Base-by-base conservation (phyloP, 2,888 invertebrate species). In the Argyra leucocephala region DNA sequence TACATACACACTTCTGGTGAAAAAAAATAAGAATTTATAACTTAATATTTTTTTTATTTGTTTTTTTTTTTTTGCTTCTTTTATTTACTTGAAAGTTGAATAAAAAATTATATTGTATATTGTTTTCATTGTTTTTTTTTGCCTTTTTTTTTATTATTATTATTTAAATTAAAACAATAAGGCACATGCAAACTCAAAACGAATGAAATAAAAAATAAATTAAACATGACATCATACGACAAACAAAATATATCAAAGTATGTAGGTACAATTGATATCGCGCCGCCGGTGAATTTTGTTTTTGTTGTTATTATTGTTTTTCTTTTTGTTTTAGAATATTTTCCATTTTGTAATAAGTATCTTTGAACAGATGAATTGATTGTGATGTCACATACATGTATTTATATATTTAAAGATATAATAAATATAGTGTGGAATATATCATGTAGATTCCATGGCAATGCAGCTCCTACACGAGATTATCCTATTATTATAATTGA, bases 161-260 rank as follows among this genome's bases (percentile, higher is more conserved):
- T 48, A 48, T 48, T 48, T 6, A 48, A 48, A 48, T 48, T 48
- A 48, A 48, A 48, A 48, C 48, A 48, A 48, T 48, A 48, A 48
- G 48, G 4, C 48, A 48, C 48, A 48, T 48, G 48, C 48, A 48
- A 48, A 12, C 31, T 4, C 7, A n/a, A 31, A 4, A 31, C 7
- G 31, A 48, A 48, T 12, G 48, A 48, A 48, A 48, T 15, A 48
- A 18, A 48, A 48, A 48, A 48, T 48, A 48, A 48, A 48, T 48
- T 48, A 48, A 48, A 48, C 48, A 48, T 48, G 48, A 48, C 48
- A 48, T 48, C 48, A 48, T 48, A 48, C 48, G 48, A 48, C 48
- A 48, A 48, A 15, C 6, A 48, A 31, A 5, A 10, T 7, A 31
- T 31, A 48, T n/a, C 48, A 48, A 5, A 48, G 2, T 48, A 18